Evolutionary conservation across 2,888 invertebrate genomes (phyloP).

Genomic region (Hirtodrosophila alboralis): DNA sequence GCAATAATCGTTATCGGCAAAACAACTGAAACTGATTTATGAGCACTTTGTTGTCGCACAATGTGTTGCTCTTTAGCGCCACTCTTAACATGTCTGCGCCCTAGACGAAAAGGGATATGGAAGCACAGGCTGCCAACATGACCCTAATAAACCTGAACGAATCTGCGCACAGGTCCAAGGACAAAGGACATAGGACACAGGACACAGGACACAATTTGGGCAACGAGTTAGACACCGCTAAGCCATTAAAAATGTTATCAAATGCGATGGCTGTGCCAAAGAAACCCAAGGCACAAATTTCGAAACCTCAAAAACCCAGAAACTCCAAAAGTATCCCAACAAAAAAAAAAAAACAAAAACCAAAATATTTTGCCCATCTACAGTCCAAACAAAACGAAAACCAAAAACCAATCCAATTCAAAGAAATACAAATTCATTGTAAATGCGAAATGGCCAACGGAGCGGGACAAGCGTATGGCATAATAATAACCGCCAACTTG

Average conservation of each 20-base stretch:
- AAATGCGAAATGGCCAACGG: conserved; percentile 38
- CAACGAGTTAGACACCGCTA: conserved; percentile 61
- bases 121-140: conserved; percentile 30
- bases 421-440: conserved; percentile 65
- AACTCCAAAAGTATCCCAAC: conserved; percentile 3
- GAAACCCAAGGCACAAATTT: conserved; percentile 14
- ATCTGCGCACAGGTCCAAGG: conserved; percentile 27
- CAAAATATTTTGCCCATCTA: background rate
- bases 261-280: conserved; percentile 36
- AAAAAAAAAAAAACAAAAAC: conserved; percentile 11
- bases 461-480: conserved; percentile 55
- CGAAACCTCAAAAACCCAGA: conserved; percentile 21
- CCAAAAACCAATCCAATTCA: conserved; percentile 39
- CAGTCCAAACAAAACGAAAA: conserved; percentile 12
- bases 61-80: conserved; percentile 66
- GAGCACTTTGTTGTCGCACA: conserved; percentile 45
- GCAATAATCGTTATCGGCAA: conserved; percentile 74
- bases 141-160: conserved; percentile 62
- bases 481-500: conserved; percentile 78
- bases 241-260: conserved; percentile 78
- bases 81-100: conserved; percentile 48
- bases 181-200: conserved; percentile 28
- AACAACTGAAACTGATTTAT: conserved; percentile 72
- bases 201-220: conserved; percentile 23
- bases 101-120: no score